Base-by-base conservation (phyloP, 2,797 vertebrate genomes). In the Pipistrellus pygmaeus region DNA sequence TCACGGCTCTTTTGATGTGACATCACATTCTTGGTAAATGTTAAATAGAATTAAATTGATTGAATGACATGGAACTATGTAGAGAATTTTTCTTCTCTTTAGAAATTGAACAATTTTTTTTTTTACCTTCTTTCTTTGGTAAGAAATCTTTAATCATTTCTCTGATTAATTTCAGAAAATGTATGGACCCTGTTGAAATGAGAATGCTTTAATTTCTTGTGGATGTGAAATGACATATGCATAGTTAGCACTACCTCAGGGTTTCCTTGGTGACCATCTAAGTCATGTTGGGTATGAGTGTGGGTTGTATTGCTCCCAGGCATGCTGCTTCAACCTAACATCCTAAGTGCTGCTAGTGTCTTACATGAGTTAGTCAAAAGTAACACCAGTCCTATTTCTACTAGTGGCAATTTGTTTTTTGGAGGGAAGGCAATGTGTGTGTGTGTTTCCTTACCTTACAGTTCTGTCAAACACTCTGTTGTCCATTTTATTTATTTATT, bases 131-230 rank as follows among this genome's bases (percentile, higher is more conserved):
- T 77, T 68, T 72, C 69, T 48, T 72, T 72, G 46, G 15, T 94
- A 85, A 77, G 35, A 48, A 90, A 71, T 14, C 4, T 82, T 86
- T 51, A 35, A 23, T 71, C 30, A 44, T 76, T 41, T 68, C 30
- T 75, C 62, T 91, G 83, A 72, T 78, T 83, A 32, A 44, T 77
- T 87, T 87, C 48, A 17, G 41, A 91, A 88, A 81, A 81, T 21
- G 18, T 80, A 3, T 73, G 13, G 17, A 35, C 57, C 30, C 23
- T 88, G 53, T 21, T 91, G 41, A 84, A 84, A 41, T 11, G 32
- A 53, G 20, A 81, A 72, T 73, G 14, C 35, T 73, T 60, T 80
- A 60, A 25, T 85, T 44, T 68, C 41, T 62, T 75, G 30, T 35
- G 46, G 32, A 60, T 7, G 25, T 60, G 60, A 86, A 88, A 30